Evolutionary conservation across 1,140 invertebrate species (phyloP).

Genomic region (Theocolax elegans): DNA sequence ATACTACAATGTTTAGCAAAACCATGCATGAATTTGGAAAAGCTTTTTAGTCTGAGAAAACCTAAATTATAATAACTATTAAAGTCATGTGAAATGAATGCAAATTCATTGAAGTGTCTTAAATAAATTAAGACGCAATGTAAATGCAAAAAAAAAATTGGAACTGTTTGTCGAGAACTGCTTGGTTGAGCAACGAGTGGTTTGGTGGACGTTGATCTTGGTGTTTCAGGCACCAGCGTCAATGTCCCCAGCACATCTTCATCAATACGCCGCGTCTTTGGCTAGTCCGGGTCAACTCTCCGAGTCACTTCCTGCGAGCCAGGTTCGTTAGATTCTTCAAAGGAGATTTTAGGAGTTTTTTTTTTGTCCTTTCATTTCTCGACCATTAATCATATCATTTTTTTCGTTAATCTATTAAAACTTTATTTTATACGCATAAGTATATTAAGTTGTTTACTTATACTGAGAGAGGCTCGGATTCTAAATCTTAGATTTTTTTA

Average conservation of each 20-base stretch:
- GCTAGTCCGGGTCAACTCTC: slow-evolving; percentile 74
- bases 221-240: slow-evolving; percentile 83
- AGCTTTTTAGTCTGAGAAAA: slow-evolving; percentile 32
- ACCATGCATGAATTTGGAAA: slow-evolving; percentile 36
- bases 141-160: slow-evolving; percentile 16
- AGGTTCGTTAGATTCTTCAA: slow-evolving; percentile 71
- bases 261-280: slow-evolving; percentile 78
- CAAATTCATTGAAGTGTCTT: slow-evolving; percentile 11
- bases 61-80: slow-evolving; percentile 7
- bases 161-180: slow-evolving; percentile 35
- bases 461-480: too few relatives aligned
- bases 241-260: slow-evolving; percentile 88
- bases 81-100: not conserved
- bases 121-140: not conserved
- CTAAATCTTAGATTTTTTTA: too few relatives aligned
- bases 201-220: slow-evolving; percentile 44
- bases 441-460: too few relatives aligned
- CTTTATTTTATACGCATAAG: too few relatives aligned
- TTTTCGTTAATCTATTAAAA: too few relatives aligned
- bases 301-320: slow-evolving; percentile 82
- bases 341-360: slow-evolving; percentile 26
- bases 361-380: slow-evolving; percentile 21
- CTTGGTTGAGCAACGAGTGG: slow-evolving; percentile 31
- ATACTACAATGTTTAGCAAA: slow-evolving; percentile 20
- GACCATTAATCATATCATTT: too few relatives aligned